Evolutionary conservation across 2,797 vertebrate genomes (phyloP).

Genomic region (Yasuhikotakia modesta): DNA sequence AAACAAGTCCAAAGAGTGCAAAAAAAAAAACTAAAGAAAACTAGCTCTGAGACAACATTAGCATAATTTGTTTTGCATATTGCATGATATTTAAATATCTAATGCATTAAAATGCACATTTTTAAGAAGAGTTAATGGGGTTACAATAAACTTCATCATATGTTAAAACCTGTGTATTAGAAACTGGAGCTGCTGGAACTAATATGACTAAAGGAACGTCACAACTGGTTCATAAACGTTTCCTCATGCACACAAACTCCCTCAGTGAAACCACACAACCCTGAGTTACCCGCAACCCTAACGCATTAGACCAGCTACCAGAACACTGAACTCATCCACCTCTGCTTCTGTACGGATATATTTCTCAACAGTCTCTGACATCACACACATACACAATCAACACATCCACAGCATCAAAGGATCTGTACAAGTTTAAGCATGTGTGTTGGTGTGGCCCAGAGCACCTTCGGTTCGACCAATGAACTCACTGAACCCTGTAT

Average conservation of each 20-base stretch:
- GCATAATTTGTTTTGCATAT: neutral
- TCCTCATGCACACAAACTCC: neutral
- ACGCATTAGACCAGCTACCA: constrained; percentile 46
- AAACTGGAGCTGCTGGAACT: constrained; percentile 22
- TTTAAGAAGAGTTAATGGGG: constrained; percentile 4
- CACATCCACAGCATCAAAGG: constrained; percentile 29
- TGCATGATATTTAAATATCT: neutral
- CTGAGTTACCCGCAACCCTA: constrained; percentile 10
- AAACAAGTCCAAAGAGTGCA: too few relatives aligned
- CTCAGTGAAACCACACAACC: neutral
- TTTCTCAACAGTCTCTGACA: constrained; percentile 40
- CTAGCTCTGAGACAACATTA: neutral
- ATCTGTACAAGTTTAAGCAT: constrained; percentile 31
- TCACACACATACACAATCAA: constrained; percentile 46
- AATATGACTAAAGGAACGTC: constrained; percentile 11
- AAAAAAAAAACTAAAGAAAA: neutral
- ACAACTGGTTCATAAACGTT: constrained; percentile 10
- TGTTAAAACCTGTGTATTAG: constrained; percentile 29
- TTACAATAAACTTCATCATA: constrained; percentile 14
- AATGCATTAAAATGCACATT: neutral
- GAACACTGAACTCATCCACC: constrained; percentile 53
- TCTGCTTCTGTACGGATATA: constrained; percentile 48
- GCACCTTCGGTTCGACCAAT: neutral
- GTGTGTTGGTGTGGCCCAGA: constrained; percentile 5
- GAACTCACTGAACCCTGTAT: constrained; percentile 8